Evolutionary conservation across 2,888 invertebrate genomes (phyloP).

Genomic region (Gibbula magus): DNA sequence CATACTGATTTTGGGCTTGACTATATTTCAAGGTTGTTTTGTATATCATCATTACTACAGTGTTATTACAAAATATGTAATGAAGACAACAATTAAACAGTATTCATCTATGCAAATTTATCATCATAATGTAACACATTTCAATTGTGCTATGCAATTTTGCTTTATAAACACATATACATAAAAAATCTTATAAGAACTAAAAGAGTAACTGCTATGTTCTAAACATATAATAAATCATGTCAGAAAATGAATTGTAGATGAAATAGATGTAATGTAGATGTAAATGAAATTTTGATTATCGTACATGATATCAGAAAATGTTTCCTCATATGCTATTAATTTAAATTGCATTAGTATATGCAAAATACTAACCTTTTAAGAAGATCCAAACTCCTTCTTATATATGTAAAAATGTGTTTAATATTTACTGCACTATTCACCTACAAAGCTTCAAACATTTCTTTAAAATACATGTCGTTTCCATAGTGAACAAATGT

Average conservation of each 20-base stretch:
- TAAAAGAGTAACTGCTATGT: no score
- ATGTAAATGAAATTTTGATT: not conserved
- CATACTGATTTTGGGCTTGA: no score
- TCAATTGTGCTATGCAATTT: not conserved
- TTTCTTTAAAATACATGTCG: not conserved
- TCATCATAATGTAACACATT: not conserved
- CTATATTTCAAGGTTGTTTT: no score
- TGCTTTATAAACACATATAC: not conserved
- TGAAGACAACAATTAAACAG: no score
- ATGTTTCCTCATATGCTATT: not conserved
- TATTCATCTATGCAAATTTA: no score
- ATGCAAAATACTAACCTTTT: constrained; percentile 10
- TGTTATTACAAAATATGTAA: no score
- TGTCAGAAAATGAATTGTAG: not conserved
- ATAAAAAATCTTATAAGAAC: no score
- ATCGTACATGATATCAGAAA: not conserved
- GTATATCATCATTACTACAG: no score
- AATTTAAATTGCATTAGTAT: not conserved
- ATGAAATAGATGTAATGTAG: not conserved
- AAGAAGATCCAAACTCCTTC: not conserved
- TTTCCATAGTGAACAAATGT: no score
- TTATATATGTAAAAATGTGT: constrained; percentile 20
- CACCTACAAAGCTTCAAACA: not conserved
- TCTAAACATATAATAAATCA: not conserved
- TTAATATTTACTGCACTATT: constrained; percentile 9